A percentile compares a stretch with the other conserved stretches of the same genome.
Evolutionary conservation across 2,888 invertebrate genomes (phyloP).

Genomic region (Andrena chrysosceles): DNA sequence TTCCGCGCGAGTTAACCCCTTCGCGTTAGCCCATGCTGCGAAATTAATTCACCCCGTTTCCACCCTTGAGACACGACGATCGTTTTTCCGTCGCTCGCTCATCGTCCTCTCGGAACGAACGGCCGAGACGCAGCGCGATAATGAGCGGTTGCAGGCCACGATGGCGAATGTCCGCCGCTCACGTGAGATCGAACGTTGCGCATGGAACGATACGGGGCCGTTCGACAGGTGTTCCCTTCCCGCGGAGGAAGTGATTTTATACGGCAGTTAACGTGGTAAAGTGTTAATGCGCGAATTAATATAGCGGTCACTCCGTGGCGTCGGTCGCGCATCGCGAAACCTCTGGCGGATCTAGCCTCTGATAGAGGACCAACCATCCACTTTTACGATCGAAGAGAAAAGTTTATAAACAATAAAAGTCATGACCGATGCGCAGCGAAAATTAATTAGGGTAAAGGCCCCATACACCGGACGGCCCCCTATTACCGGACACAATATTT

Average conservation of each 20-base stretch:
- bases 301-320: conserved; percentile 75
- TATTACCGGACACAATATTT: too few species aligned
- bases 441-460: too few species aligned
- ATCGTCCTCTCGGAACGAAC: conserved; percentile 31
- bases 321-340: conserved; percentile 72
- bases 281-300: conserved; percentile 80
- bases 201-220: conserved; percentile 41
- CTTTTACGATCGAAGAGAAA: background rate
- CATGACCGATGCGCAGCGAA: too few species aligned
- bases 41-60: conserved; percentile 24
- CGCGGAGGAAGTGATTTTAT: conserved; percentile 71
- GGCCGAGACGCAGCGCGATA: conserved; percentile 55
- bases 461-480: too few species aligned
- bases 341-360: conserved; percentile 66
- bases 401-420: too few species aligned
- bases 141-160: conserved; percentile 58
- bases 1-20: background rate
- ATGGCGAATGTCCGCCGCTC: conserved; percentile 60
- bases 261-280: conserved; percentile 62
- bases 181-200: conserved; percentile 64
- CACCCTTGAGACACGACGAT: conserved; percentile 2
- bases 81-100: background rate
- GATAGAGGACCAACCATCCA: conserved; percentile 1
- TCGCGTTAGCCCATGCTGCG: background rate
- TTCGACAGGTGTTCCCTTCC: conserved; percentile 70